Evolutionary conservation across 2,113 vertebrate genomes (phyloP), one percentile per base, ranked within the genome.

Genomic region (Sceloporus tristichus): DNA sequence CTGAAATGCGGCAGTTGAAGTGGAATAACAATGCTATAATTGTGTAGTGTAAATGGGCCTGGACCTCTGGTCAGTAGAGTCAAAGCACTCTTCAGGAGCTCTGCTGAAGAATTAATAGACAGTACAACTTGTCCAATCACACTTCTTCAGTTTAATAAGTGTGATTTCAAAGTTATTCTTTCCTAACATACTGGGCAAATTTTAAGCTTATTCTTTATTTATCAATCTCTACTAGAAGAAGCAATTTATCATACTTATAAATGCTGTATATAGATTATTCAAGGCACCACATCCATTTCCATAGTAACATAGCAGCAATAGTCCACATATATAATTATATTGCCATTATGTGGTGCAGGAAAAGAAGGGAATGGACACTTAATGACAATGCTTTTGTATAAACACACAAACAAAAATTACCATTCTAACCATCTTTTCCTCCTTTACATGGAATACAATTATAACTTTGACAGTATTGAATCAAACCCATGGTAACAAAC

Each of bases 281-380:
- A 6, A 2, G 66, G 90, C 53, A 66, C 86, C 91, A 85, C 87
- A 86, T 89, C 94, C 90, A 94, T 95, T 91, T 86, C 93, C 90
- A 94, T 93, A 87, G 94, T 91, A 95, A 94, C 94, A 91, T 82
- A 54, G 70, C 48, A 76, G 0, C 40, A 91, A 89, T 48, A 92
- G 86, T 92, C 91, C 88, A 93, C 89, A 89, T 81, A 85, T 92
- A 91, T 93, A 93, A 95, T 95, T 91, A 91, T 92, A 85, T 86
- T 0, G 1, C 85, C 93, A 91, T 90, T 62, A 74, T 87, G 89
- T 90, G 92, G 86, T 87, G 80, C 65, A 79, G 42, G 48, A 53
- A 92, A 6, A 5, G 87, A 88, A 88, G 65, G 62, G 88, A 86
- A 93, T 88, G 93, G 93, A 90, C 89, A 86, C 84, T 91, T 91